These are phyloP conservation scores for Taphrorychus bicolor DNA, from an alignment of 2,888 invertebrate species.

Conservation along the genomic window DNA sequence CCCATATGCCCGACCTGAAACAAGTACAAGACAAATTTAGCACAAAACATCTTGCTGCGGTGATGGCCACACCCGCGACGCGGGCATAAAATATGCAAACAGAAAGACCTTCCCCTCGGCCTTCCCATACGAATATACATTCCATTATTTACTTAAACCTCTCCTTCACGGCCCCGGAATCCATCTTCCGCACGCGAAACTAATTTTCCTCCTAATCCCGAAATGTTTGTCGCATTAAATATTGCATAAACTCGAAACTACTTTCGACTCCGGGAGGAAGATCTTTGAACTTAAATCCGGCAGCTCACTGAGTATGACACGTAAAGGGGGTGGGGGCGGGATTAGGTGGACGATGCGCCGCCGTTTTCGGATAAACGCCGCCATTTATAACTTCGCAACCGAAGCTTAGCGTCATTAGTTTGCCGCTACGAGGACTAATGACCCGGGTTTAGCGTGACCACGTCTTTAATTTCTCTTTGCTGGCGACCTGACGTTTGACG, in stretches of 20 bases:
- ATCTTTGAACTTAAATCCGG: slow-evolving; percentile 55
- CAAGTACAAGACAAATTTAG: neutral
- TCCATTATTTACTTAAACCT: slow-evolving; percentile 3
- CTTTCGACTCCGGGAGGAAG: slow-evolving; percentile 46
- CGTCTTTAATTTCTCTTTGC: slow-evolving; percentile 27
- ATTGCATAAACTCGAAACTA: slow-evolving; percentile 55
- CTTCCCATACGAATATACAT: neutral
- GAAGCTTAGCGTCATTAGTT: slow-evolving; percentile 38
- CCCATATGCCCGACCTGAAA: slow-evolving; percentile 88
- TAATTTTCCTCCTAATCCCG: slow-evolving; percentile 51
- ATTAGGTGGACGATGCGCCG: slow-evolving; percentile 30
- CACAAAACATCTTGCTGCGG: no score
- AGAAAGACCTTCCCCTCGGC: neutral
- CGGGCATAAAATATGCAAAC: neutral
- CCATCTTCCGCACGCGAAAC: slow-evolving; percentile 28
- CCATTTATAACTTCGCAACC: slow-evolving; percentile 41
- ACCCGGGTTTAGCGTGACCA: slow-evolving; percentile 27
- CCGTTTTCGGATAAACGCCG: slow-evolving; percentile 34
- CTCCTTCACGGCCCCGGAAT: slow-evolving; percentile 6
- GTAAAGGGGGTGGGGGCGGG: slow-evolving; percentile 46
- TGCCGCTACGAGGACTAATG: slow-evolving; percentile 22
- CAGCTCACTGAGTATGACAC: slow-evolving; percentile 49
- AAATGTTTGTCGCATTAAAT: slow-evolving; percentile 57
- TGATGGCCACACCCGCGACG: no score
- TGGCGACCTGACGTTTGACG: neutral